Base-by-base conservation (phyloP, 2,888 invertebrate species). In the Lycaena phlaeas region DNA sequence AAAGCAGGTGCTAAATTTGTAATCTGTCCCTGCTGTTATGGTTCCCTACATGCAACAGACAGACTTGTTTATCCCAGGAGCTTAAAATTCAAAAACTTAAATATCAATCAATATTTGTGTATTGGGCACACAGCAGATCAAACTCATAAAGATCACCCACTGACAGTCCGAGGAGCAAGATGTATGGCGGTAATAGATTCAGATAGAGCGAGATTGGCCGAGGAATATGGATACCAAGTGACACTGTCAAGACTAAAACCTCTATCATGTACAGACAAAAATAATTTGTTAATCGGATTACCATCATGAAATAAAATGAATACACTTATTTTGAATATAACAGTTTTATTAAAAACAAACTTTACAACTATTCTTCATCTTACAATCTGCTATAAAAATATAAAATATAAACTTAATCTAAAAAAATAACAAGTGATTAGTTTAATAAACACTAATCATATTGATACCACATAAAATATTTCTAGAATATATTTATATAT, bases 21-120 rank as follows among this genome's bases (percentile, higher is more conserved):
- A 1, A 87, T 94, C 39, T 96, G 95, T 59, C 97, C 97, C 0
- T 98, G 98, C 67, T 97, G 97, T 65, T 97, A 97, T 74, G 97
- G 97, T 1, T 91, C 92, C 2, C 87, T 97, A 9, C 92, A 92
- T 68, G 87, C 90, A 46, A 95, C 94, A 56, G 90, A 94, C 52
- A 88, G 91, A 51, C 79, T 97, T 34, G 78, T 81, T 0, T 97
- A 96, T 72, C 97, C 97, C 0, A 85, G 94, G 49, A 97, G 96
- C 68, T 61, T 65, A n/a, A 64, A 64, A 27, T 90, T 90, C 54
- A 77, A 69, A 14, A 51, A 61, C 27, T 61, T 86, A 2, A 66
- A 85, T 2, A 53, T 77, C 41, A 82, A 88, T 46, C 91, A 94
- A 56, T 96, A 93, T 69, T 77, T 95, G 46, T 89, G 90, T 45